phyloP scores from a whole-genome alignment of 2,797 vertebrate species.

The Hydrophis major region DNA sequence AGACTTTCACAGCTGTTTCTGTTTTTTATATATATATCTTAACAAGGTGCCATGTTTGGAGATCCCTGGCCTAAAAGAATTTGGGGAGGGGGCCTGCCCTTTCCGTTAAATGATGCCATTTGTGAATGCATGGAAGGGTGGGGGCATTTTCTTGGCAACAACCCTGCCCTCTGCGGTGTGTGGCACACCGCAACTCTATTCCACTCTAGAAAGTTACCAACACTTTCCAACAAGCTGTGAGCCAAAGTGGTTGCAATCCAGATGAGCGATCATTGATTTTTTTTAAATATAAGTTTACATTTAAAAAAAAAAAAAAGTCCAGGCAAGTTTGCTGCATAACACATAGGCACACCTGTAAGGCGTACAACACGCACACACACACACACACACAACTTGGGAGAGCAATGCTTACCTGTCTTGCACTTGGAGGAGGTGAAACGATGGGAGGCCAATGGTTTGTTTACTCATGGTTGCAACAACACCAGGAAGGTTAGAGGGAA shows the following conservation, averaged over 20 bases:
- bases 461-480: background rate
- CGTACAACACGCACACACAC: no score
- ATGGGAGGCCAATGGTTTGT: background rate
- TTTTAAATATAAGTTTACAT: background rate
- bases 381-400: no score
- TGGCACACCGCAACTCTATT: no score
- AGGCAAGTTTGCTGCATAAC: background rate
- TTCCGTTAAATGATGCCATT: background rate
- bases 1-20: no score
- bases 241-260: background rate
- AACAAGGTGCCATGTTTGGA: no score
- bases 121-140: no score
- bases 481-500: background rate
- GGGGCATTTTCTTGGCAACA: background rate
- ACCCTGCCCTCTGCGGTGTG: no score
- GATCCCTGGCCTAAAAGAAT: no score
- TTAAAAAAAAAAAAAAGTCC: background rate
- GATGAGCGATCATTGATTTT: background rate
- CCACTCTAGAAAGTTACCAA: no score
- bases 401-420: background rate
- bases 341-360: background rate
- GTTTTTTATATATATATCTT: no score
- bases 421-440: background rate
- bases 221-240: no score
- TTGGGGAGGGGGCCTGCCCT: no score